Conservation (phyloP, 1,140 invertebrate species). For the Monomorium pharaonis region DNA sequence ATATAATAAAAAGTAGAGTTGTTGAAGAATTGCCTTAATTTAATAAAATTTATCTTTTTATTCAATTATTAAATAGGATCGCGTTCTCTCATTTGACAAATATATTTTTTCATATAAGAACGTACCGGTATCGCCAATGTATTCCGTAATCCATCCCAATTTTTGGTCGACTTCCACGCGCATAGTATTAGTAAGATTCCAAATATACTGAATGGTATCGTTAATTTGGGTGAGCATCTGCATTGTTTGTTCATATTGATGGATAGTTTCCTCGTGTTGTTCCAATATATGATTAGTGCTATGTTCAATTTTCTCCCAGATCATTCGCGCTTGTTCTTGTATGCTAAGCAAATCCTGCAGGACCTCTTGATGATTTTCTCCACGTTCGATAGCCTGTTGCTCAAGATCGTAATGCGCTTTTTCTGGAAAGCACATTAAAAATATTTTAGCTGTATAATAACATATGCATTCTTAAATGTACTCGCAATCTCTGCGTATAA, state of each 20-base stretch:
- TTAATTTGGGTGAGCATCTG: slow-evolving; percentile 88
- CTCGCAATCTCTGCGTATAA: background rate
- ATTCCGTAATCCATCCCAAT: slow-evolving; percentile 86
- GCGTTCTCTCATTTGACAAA: background rate
- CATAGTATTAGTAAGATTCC: slow-evolving; percentile 85
- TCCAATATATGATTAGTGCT: slow-evolving; percentile 85
- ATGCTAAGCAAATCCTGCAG: slow-evolving; percentile 86
- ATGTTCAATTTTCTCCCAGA: slow-evolving; percentile 86
- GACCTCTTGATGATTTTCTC: slow-evolving; percentile 86
- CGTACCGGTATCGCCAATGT: slow-evolving; percentile 86
- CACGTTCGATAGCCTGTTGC: slow-evolving; percentile 83
- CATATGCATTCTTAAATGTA: slow-evolving; percentile 7
- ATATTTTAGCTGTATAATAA: no score
- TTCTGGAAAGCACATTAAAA: slow-evolving; percentile 76
- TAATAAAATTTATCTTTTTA: background rate
- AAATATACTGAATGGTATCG: slow-evolving; percentile 86
- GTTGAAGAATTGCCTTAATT: background rate
- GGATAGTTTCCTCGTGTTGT: slow-evolving; percentile 86
- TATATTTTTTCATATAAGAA: background rate
- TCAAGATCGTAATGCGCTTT: slow-evolving; percentile 84
- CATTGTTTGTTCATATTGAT: slow-evolving; percentile 86
- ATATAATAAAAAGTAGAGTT: background rate
- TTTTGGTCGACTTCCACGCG: slow-evolving; percentile 85
- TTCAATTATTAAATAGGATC: background rate
- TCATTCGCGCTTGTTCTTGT: slow-evolving; percentile 85